Percentiles rank a stretch among this genome's conserved stretches.
phyloP scores from a whole-genome alignment of 2,888 invertebrate genomes.

The Sabellastarte sp. region DNA sequence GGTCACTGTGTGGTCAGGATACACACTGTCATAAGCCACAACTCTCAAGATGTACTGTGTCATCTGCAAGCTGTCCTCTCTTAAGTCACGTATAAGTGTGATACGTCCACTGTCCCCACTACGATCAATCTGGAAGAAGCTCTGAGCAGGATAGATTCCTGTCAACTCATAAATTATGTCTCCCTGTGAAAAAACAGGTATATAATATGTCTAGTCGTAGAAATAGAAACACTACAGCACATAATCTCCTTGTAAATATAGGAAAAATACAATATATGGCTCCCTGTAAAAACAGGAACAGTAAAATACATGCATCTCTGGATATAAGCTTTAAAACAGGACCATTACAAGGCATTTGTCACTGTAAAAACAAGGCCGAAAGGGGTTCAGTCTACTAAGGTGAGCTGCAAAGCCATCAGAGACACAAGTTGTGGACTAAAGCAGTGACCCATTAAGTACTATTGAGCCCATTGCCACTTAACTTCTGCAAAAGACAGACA shows the following conservation, averaged over 20 bases:
- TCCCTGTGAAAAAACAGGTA: too few species aligned
- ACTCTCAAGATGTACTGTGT: slow-evolving; percentile 27
- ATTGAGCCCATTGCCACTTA: too few species aligned
- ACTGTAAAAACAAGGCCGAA: too few species aligned
- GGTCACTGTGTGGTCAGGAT: slow-evolving; percentile 31
- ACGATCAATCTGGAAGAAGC: slow-evolving; percentile 34
- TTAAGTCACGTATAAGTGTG: slow-evolving; percentile 13
- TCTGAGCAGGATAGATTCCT: slow-evolving; percentile 38
- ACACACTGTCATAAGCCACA: slow-evolving; percentile 39
- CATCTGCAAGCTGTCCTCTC: slow-evolving; percentile 23
- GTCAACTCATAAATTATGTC: slow-evolving; percentile 25
- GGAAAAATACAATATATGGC: background rate
- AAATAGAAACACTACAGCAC: too few species aligned
- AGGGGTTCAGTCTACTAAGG: too few species aligned
- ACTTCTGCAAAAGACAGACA: too few species aligned
- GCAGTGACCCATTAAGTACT: too few species aligned
- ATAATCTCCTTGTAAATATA: too few species aligned
- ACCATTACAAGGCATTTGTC: too few species aligned
- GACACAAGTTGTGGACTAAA: too few species aligned
- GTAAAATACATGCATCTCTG: background rate
- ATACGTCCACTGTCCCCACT: slow-evolving; percentile 14
- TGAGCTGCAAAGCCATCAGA: too few species aligned
- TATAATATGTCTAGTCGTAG: too few species aligned
- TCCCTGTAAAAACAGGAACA: background rate
- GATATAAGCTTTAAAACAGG: background rate